Evolutionary conservation across 2,888 invertebrate genomes (phyloP).

Genomic region (Polymixis lichenea): DNA sequence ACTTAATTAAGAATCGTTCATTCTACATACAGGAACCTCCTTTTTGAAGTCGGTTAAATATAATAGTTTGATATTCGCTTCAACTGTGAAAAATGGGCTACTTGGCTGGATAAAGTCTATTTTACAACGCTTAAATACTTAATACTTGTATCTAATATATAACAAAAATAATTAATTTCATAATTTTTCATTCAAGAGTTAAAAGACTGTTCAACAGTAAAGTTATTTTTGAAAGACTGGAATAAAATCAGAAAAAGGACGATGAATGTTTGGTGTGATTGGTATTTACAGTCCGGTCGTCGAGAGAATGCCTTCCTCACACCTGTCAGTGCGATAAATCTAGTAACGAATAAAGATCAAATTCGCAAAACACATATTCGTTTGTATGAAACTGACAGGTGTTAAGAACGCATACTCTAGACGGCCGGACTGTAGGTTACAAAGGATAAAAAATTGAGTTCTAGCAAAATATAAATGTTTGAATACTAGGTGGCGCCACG

Average conservation of each 20-base stretch:
- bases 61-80: constrained; percentile 33
- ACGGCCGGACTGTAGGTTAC: no score
- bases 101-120: constrained; percentile 22
- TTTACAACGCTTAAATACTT: constrained; percentile 33
- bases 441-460: neutral
- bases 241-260: neutral
- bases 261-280: neutral
- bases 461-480: neutral
- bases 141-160: constrained; percentile 31
- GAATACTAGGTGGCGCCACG: constrained; percentile 1
- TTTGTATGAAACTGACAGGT: no score
- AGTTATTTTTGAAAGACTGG: constrained; percentile 43
- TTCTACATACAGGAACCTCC: constrained; percentile 4
- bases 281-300: no score
- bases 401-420: no score
- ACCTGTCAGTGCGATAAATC: no score
- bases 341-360: no score
- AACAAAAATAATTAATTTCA: constrained; percentile 32
- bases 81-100: constrained; percentile 15
- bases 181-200: constrained; percentile 59
- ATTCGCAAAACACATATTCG: no score
- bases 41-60: constrained; percentile 16
- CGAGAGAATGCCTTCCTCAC: no score
- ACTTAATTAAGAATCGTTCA: constrained; percentile 26
- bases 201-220: constrained; percentile 56